Evolutionary conservation across 92 coral and sea anemone genomes (phyloP).

Genomic region (Zoanthus gigantus): DNA sequence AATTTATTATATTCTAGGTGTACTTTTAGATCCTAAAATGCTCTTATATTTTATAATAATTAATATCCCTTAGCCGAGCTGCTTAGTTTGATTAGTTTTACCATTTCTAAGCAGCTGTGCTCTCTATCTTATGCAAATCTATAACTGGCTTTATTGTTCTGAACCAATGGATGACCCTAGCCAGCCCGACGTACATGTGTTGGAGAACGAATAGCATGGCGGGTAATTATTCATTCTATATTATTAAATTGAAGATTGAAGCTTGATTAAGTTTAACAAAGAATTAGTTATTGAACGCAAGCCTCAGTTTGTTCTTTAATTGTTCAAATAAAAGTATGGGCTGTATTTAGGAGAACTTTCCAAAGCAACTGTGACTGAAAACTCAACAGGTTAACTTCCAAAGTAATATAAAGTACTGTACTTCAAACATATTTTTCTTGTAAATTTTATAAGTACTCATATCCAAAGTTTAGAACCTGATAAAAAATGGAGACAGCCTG

Average conservation of each 20-base stretch:
- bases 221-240: too few species aligned
- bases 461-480: slow-evolving; percentile 1
- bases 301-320: background rate
- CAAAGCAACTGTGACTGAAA: background rate
- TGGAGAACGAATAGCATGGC: too few species aligned
- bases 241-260: too few species aligned
- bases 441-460: background rate
- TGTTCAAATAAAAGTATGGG: slow-evolving; percentile 1
- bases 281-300: too few species aligned
- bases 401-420: slow-evolving; percentile 8
- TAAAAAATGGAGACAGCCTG: slow-evolving; percentile 7
- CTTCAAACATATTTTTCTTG: slow-evolving; percentile 7
- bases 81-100: slow-evolving; percentile 1
- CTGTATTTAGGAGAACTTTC: slow-evolving; percentile 10
- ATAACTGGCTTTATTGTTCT: too few species aligned
- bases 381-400: slow-evolving; percentile 3
- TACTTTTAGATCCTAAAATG: background rate
- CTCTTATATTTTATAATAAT: background rate
- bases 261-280: too few species aligned
- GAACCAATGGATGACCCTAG: too few species aligned
- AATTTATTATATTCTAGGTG: background rate
- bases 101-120: background rate
- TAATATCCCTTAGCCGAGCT: background rate
- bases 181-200: too few species aligned
- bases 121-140: too few species aligned